Evolutionary conservation across 1,140 invertebrate species (phyloP).

Genomic region (Drosophila melanica): DNA sequence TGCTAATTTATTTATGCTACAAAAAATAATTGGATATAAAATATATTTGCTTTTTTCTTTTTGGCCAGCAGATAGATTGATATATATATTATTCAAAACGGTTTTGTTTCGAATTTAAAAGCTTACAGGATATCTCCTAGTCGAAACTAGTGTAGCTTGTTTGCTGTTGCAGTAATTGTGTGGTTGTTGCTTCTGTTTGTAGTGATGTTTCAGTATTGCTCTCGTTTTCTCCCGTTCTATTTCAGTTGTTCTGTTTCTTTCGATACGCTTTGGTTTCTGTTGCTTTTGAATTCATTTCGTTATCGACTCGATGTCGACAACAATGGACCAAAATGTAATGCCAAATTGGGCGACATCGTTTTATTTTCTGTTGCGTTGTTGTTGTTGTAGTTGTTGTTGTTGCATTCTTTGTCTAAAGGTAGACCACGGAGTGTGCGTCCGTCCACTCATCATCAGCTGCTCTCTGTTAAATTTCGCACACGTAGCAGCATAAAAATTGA

Average conservation of each 20-base stretch:
- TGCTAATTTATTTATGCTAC: too few species aligned
- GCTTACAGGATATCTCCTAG: not conserved
- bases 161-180: slow-evolving; percentile 3
- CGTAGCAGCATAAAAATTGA: slow-evolving; percentile 82
- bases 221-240: not conserved
- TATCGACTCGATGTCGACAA: slow-evolving; percentile 63
- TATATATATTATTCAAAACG: too few species aligned
- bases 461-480: slow-evolving; percentile 78
- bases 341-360: slow-evolving; percentile 78
- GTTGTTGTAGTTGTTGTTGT: slow-evolving; percentile 12
- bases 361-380: slow-evolving; percentile 38
- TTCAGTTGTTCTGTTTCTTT: not conserved
- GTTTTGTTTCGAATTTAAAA: too few species aligned
- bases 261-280: slow-evolving; percentile 30
- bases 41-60: too few species aligned
- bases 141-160: not conserved
- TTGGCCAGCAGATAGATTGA: too few species aligned
- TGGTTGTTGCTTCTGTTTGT: slow-evolving; percentile 1
- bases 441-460: slow-evolving; percentile 75
- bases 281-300: slow-evolving; percentile 68
- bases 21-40: too few species aligned
- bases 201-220: slow-evolving; percentile 9
- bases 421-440: slow-evolving; percentile 42
- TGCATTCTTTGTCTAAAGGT: slow-evolving; percentile 37
- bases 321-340: slow-evolving; percentile 70